Evolutionary conservation across 2,888 invertebrate species (phyloP), one percentile per base, ranked within the genome.

Genomic region (Pegoplata infirma): DNA sequence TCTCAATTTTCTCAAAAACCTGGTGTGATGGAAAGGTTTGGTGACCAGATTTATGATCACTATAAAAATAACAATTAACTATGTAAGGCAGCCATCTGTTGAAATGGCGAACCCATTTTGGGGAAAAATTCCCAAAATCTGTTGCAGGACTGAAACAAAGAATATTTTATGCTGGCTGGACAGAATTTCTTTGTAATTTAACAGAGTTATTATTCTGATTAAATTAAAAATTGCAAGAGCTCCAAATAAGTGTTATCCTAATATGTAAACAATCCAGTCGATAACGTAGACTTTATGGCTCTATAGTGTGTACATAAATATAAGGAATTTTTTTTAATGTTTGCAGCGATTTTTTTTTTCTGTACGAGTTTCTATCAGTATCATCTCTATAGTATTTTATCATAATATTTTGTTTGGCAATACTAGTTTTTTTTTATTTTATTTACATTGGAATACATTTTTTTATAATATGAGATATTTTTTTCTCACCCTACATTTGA

Each of bases 401-500:
- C 47, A 47, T 47, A 7, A 19, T 25, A 40, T 17, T 17, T 21
- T 58, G 40, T 58, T 58, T 58, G 25, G 53, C 53, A 53, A 23
- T 53, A 25, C 14, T 53, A 40, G 2, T 3, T 53, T 25, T 3
- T 16, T 17, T 55, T 19, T 44, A n/a, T 14, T 44, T 44, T 59
- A 23, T 12, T 46, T 59, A 46, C 16, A 14, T 44, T 58, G 17
- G 12, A n/a, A n/a, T n/a, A n/a, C 2, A 17, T 40, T 44, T 58
- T 44, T 32, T 40, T 14, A 58, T 53, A 58, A 32, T 10, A 28
- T 28, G 53, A 17, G 10, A 44, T 40, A 21, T 56, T 19, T 40
- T 59, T 59, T 59, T 59, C 59, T 25, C 59, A 59, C 59, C 59
- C 59, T 59, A 17, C 25, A 46, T 59, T 46, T 10, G 14, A 2